A percentile compares a stretch with the other conserved stretches of the same genome.
phyloP scores from a whole-genome alignment of 2,888 invertebrate genomes.

The Cantharis rufa region DNA sequence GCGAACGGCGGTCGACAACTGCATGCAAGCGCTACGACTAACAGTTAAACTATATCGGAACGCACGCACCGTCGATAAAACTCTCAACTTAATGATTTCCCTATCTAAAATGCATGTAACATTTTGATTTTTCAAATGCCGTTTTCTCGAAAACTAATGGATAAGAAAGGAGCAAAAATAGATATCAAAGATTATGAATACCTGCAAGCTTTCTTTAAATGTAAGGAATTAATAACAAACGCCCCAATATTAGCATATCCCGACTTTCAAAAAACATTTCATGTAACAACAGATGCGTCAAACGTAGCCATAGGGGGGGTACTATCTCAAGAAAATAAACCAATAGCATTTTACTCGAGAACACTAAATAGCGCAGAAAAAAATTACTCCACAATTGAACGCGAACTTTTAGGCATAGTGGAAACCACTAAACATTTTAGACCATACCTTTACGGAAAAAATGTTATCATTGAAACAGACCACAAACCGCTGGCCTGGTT shows the following conservation, averaged over 20 bases:
- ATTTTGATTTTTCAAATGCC: no score
- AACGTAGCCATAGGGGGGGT: slow-evolving; percentile 16
- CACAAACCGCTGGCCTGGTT: background rate
- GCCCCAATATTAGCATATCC: slow-evolving; percentile 1
- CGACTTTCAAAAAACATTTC: slow-evolving; percentile 28
- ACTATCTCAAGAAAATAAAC: slow-evolving; percentile 6
- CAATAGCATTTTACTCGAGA: slow-evolving; percentile 11
- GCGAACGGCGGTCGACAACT: no score
- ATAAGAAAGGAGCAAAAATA: slow-evolving; percentile 13
- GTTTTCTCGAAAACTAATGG: no score
- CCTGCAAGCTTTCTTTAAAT: background rate
- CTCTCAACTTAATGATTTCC: no score
- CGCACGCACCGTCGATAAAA: no score
- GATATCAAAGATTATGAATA: slow-evolving; percentile 8
- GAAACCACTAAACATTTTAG: slow-evolving; percentile 9
- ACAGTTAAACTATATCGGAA: no score
- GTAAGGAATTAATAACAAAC: no score
- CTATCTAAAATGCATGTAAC: no score
- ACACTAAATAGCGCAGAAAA: background rate
- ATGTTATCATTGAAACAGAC: background rate
- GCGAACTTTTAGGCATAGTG: slow-evolving; percentile 14
- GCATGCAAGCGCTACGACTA: no score
- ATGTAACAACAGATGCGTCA: slow-evolving; percentile 23
- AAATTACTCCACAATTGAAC: slow-evolving; percentile 21
- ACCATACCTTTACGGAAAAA: background rate